Conservation (phyloP, 2,888 invertebrate species). For the Kryphioiulus occultus region DNA sequence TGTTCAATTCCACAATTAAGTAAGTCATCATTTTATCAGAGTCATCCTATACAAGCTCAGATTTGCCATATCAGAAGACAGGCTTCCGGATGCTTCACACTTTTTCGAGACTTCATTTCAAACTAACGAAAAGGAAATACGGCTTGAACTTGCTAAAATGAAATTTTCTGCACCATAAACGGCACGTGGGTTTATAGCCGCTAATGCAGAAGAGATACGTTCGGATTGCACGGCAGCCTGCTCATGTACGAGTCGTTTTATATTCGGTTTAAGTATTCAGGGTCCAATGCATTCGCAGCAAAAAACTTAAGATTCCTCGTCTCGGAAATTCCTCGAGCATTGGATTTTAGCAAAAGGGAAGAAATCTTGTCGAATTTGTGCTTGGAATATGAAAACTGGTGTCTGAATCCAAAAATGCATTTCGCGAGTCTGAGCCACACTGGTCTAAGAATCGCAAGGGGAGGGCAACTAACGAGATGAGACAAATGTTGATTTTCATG, state of each 20-base stretch:
- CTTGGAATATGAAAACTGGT: background rate
- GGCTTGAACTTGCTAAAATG: constrained; percentile 15
- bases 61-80: background rate
- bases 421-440: background rate
- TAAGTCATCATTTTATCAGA: no score
- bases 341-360: background rate
- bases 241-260: background rate
- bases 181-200: background rate
- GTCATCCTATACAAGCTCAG: no score
- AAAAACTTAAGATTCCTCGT: background rate
- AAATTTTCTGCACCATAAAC: constrained; percentile 1
- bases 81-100: background rate
- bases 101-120: background rate
- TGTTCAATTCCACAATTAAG: no score
- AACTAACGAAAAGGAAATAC: background rate
- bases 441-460: background rate
- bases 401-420: background rate
- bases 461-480: background rate
- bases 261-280: background rate
- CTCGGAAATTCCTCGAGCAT: background rate
- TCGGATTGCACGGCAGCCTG: background rate
- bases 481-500: background rate
- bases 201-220: background rate
- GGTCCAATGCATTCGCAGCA: background rate
- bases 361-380: background rate